Conservation (phyloP, 2,888 invertebrate genomes). For the Acronicta psi region DNA sequence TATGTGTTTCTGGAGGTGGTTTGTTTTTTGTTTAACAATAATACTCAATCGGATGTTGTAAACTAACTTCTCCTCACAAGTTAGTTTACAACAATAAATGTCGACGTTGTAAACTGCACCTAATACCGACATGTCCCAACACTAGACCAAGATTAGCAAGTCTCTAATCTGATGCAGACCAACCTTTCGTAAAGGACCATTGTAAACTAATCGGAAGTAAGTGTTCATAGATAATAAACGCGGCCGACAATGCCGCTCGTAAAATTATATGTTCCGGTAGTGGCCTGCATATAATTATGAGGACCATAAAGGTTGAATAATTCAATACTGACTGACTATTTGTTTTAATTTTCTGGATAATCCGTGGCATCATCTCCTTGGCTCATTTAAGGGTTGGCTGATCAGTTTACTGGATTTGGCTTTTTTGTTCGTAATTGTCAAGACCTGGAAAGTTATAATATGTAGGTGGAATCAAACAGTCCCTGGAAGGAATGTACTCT, state of each 20-base stretch:
- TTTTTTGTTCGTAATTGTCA: no score
- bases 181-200: neutral
- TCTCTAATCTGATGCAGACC: constrained; percentile 7
- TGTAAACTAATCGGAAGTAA: constrained; percentile 36
- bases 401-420: no score
- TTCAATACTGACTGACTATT: neutral
- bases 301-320: neutral
- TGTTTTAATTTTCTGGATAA: neutral
- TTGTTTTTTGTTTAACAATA: no score
- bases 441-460: no score
- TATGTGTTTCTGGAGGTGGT: no score
- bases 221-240: constrained; percentile 20
- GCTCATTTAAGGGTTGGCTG: no score
- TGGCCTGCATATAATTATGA: constrained; percentile 13
- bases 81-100: no score
- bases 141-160: constrained; percentile 1
- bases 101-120: neutral
- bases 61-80: no score
- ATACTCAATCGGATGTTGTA: no score
- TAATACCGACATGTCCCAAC: constrained; percentile 2
- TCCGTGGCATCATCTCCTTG: neutral
- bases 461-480: no score
- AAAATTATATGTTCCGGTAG: constrained; percentile 25
- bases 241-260: constrained; percentile 21
- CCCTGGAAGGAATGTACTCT: no score